Evolutionary conservation across 1,140 invertebrate genomes (phyloP), one percentile per base, ranked within the genome.

Genomic region (Drosophila novamexicana): DNA sequence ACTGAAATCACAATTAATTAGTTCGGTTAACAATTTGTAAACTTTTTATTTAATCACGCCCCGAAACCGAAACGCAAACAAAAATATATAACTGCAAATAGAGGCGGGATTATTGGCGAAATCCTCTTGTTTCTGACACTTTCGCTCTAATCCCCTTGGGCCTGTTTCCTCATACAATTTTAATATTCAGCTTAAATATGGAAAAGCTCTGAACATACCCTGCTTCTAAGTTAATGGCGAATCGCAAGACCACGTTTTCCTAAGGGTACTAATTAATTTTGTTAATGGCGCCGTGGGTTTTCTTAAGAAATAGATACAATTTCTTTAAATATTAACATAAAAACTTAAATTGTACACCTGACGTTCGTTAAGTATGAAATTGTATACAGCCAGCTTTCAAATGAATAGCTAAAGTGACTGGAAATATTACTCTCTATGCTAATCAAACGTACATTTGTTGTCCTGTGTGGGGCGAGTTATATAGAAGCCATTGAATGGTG

Each of bases 1-100:
- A 75, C 77, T 77, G 75, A 77, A 79, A 79, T 79, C 77, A 79
- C 77, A 77, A 66, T 79, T 79, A 79, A 79, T 77, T 79, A 79
- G 77, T 79, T 79, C 16, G 64, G 69, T 77, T 77, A 74, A 57
- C 56, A 65, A 68, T 53, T 73, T 56, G 42, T 18, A 42, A 58
- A 37, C 36, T 12, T 68, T 59, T 61, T 36, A 7, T 70, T 57
- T 53, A 36, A 8, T 18, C 16, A 22, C 10, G 14, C 40, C 18
- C 29, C 14, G 34, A 56, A 40, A 18, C 40, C 6, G 6, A 39
- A 7, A 10, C 18, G n/a, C 16, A 12, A 52, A 52, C 61, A 50
- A 53, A 50, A 53, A 52, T 40, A 12, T 16, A 18, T 14, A 8
- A 47, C 34, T 7, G 40, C 34, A 53, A 44, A 62, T 44, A 22